These are phyloP conservation scores for Anas capensis DNA, from an alignment of 2,797 vertebrate species.

Conservation along the genomic window DNA sequence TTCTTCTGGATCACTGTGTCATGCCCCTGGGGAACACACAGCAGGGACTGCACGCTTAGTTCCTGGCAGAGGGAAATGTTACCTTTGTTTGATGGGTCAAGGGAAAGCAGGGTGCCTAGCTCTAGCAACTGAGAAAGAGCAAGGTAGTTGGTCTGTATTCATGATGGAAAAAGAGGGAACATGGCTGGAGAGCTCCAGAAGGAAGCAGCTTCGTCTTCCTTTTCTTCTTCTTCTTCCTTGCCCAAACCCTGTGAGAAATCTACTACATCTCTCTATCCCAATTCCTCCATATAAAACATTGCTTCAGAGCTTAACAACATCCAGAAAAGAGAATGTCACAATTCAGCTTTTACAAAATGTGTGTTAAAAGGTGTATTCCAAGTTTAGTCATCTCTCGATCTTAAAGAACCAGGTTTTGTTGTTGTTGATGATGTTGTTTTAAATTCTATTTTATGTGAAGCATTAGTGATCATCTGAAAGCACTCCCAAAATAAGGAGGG, in stretches of 20 bases:
- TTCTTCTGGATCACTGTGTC: slow-evolving; percentile 9
- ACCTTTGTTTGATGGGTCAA: not conserved
- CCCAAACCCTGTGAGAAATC: not conserved
- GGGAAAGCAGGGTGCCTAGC: not conserved
- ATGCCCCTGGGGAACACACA: not conserved
- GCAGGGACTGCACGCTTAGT: fast-evolving
- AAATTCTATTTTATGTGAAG: not conserved
- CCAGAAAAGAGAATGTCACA: not conserved
- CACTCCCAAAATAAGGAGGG: slow-evolving; percentile 35
- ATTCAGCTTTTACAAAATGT: slow-evolving; percentile 4
- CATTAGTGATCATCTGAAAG: not conserved
- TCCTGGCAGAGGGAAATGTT: not conserved
- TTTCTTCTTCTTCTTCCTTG: not conserved
- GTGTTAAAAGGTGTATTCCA: not conserved
- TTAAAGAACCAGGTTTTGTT: not conserved
- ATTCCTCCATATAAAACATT: fast-evolving
- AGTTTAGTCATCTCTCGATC: slow-evolving; percentile 25
- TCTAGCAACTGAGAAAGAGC: not conserved
- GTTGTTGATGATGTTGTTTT: no score
- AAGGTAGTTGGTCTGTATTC: not conserved
- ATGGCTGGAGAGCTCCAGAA: not conserved
- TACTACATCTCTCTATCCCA: not conserved
- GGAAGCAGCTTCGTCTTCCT: not conserved
- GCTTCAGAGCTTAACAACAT: not conserved
- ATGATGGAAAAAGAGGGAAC: not conserved